phyloP scores from a whole-genome alignment of 2,113 vertebrate genomes.

The Camelus dromedarius region DNA sequence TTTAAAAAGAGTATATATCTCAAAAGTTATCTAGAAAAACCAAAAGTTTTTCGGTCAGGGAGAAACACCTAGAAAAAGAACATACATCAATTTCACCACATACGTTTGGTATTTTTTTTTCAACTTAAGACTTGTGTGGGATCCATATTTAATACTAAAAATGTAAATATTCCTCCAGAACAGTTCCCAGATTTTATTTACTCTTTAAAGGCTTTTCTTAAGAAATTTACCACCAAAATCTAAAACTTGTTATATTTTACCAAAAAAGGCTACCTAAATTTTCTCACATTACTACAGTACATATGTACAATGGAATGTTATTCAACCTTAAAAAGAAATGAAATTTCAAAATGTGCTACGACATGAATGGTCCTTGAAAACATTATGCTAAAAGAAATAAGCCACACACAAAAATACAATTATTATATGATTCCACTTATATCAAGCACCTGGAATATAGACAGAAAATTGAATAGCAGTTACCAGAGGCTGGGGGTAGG shows the following conservation, averaged over 20 bases:
- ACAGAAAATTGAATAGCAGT: not conserved
- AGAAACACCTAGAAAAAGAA: slow-evolving; percentile 16
- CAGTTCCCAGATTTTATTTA: not conserved
- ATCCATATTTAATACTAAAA: slow-evolving; percentile 53
- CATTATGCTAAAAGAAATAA: slow-evolving; percentile 55
- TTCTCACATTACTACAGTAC: not conserved
- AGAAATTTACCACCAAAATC: slow-evolving; percentile 14
- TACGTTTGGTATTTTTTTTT: slow-evolving; percentile 14
- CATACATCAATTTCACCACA: not conserved
- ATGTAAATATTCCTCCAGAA: slow-evolving; percentile 30
- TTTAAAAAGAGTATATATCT: not conserved
- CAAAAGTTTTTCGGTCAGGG: not conserved
- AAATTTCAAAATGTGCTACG: slow-evolving; percentile 27
- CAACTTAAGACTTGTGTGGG: not conserved
- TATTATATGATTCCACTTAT: not conserved
- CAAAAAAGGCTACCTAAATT: not conserved
- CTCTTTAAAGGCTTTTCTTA: slow-evolving; percentile 52
- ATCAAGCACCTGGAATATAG: not conserved
- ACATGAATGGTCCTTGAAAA: not conserved
- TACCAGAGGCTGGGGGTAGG: not conserved
- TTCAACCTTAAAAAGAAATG: slow-evolving; percentile 45
- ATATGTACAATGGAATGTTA: not conserved
- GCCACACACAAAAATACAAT: not conserved
- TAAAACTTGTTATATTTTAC: slow-evolving; percentile 46
- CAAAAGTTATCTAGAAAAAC: slow-evolving; percentile 48